Evolutionary conservation across 2,113 vertebrate genomes (phyloP), one percentile per base, ranked within the genome.

Genomic region (Chloebia gouldiae): DNA sequence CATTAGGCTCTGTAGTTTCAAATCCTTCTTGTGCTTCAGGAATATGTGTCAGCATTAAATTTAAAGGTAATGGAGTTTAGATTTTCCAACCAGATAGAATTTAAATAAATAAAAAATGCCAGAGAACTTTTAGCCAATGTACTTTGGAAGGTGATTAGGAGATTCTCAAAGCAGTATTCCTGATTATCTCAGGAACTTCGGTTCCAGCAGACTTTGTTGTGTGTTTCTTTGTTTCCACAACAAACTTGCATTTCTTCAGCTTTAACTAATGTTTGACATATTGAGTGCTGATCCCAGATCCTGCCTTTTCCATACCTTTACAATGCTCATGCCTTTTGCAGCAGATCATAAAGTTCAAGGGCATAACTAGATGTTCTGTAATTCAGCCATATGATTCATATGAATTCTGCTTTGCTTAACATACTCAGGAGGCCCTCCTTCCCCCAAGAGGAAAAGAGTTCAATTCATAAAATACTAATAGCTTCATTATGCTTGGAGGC

Each of bases 271-370:
- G 11, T 56, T 78, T 83, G 85, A 91, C 44, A 71, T 68, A 94
- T 23, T 75, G 40, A 93, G 81, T 6, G 1, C 40, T 63, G 60
- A 88, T 68, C n/a, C 56, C 64, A 83, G 64, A 80, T 33, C 66
- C 49, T 91, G 81, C 59, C 50, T 83, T 88, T 85, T 60, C 93
- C 79, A 50, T 63, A 51, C 72, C 88, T 93, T 92, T 71, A 78
- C 83, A 90, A 78, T 16, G 64, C 24, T 88, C 64, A 0, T 70
- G 79, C 84, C 88, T 95, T 86, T 83, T 93, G 60, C 79, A 92
- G 90, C 90, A 97, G 90, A 96, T 93, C 92, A 94, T 93, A 90
- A 95, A 97, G 95, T 96, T 96, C 96, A 96, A 97, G 93, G 90
- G 79, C 90, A 92, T 28, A 49, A 95, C 85, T 90, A 86, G 85